A percentile compares a stretch with the other conserved stretches of the same genome.
Evolutionary conservation across 2,888 invertebrate genomes (phyloP).

Genomic region (Machimus rusticus): DNA sequence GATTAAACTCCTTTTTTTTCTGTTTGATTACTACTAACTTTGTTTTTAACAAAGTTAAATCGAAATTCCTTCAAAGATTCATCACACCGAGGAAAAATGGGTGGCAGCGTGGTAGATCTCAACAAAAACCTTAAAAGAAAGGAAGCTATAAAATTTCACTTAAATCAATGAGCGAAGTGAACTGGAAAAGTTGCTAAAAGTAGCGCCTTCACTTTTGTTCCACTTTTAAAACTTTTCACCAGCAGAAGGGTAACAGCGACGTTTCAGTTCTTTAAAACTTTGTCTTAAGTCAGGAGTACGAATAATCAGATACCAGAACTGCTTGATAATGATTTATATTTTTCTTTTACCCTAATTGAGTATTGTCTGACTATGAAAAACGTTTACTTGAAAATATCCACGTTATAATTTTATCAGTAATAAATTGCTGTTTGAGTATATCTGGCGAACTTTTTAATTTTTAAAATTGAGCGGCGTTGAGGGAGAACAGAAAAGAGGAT

Average conservation of each 20-base stretch:
- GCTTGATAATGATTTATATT: not conserved
- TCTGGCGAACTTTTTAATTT: not conserved
- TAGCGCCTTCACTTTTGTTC: not conserved
- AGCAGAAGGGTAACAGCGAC: not conserved
- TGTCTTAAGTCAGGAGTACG: not conserved
- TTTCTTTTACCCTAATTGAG: not conserved
- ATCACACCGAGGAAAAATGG: not conserved
- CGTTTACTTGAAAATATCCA: not conserved
- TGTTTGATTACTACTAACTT: not conserved
- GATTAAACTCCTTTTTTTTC: not conserved
- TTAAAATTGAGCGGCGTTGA: not conserved
- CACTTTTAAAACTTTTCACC: not conserved
- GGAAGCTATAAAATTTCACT: not conserved
- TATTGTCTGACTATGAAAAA: not conserved
- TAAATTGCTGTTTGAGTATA: not conserved
- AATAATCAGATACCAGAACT: not conserved
- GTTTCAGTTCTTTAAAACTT: not conserved
- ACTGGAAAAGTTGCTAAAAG: not conserved
- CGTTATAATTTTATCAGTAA: not conserved
- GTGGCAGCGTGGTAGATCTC: not conserved
- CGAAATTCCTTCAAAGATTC: not conserved
- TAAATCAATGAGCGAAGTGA: not conserved
- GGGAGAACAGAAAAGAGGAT: not conserved
- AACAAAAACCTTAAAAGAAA: not conserved
- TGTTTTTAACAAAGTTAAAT: not conserved